A percentile compares a stretch with the other conserved stretches of the same genome.
phyloP scores from a whole-genome alignment of 2,113 vertebrate genomes.

The Struthio camelus region DNA sequence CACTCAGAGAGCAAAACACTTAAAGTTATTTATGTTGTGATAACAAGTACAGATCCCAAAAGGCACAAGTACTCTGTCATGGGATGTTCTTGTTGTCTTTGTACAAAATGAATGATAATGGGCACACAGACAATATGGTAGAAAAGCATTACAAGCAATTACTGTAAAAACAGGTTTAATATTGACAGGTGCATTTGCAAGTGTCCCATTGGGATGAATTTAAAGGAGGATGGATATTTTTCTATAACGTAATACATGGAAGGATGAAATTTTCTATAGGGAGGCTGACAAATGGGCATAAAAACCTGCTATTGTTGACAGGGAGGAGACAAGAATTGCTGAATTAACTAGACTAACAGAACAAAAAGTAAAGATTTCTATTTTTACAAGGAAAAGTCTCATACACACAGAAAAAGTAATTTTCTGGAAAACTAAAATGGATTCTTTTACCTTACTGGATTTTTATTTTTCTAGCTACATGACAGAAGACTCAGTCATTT shows the following conservation, averaged over 20 bases:
- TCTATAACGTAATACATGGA: background rate
- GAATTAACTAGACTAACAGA: background rate
- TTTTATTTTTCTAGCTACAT: background rate
- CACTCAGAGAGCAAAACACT: background rate
- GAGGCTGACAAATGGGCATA: background rate
- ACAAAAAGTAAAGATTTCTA: background rate
- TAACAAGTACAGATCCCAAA: background rate
- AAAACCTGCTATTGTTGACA: background rate
- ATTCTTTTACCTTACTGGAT: background rate
- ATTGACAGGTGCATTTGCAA: background rate
- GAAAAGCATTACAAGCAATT: slow-evolving; percentile 1
- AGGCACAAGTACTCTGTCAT: background rate
- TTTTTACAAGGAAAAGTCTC: background rate
- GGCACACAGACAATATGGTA: background rate
- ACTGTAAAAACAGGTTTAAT: background rate
- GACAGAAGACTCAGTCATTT: background rate
- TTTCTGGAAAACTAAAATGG: background rate
- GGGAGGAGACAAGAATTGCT: background rate
- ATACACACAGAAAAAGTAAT: background rate
- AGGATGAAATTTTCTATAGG: background rate
- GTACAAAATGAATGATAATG: background rate
- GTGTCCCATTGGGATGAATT: background rate
- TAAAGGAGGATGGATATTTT: background rate
- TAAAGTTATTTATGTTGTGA: background rate
- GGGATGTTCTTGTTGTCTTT: background rate